These are phyloP conservation scores for Metellina segmentata DNA, from an alignment of 2,888 invertebrate species.

Conservation along the genomic window DNA sequence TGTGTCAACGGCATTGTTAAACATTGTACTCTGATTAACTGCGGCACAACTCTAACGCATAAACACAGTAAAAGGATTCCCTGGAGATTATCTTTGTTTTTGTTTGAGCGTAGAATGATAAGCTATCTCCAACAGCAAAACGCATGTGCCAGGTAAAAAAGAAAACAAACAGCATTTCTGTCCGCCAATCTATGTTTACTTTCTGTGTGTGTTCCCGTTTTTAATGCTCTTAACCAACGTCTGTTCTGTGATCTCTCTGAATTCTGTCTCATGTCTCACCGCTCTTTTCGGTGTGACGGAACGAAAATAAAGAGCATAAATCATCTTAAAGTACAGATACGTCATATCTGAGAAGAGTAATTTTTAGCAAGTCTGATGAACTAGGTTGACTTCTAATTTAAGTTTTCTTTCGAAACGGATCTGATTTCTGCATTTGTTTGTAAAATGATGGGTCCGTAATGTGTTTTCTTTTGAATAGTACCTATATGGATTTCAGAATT, in stretches of 20 bases:
- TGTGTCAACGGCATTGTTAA: not conserved
- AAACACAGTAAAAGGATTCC: slow-evolving; percentile 22
- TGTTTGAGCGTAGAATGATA: slow-evolving; percentile 10
- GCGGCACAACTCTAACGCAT: not conserved
- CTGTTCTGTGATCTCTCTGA: not conserved
- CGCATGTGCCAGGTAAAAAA: not conserved
- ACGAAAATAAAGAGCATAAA: too few species aligned
- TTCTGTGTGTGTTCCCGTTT: not conserved
- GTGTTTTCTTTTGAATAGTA: too few species aligned
- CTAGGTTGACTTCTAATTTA: too few species aligned
- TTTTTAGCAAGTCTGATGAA: too few species aligned
- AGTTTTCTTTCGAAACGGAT: too few species aligned
- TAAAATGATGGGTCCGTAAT: too few species aligned
- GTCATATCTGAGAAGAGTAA: too few species aligned
- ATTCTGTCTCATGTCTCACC: not conserved
- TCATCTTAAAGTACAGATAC: too few species aligned
- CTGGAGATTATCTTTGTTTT: slow-evolving; percentile 34
- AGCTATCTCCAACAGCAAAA: slow-evolving; percentile 1
- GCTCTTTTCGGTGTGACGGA: not conserved
- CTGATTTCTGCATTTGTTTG: too few species aligned
- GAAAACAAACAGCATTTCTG: not conserved
- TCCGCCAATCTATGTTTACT: not conserved
- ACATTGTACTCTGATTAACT: not conserved
- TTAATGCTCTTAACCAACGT: not conserved
- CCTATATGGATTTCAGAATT: too few species aligned